These are phyloP conservation scores for Rhodeus uyekii DNA, from an alignment of 2,797 vertebrate genomes.

Conservation along the genomic window DNA sequence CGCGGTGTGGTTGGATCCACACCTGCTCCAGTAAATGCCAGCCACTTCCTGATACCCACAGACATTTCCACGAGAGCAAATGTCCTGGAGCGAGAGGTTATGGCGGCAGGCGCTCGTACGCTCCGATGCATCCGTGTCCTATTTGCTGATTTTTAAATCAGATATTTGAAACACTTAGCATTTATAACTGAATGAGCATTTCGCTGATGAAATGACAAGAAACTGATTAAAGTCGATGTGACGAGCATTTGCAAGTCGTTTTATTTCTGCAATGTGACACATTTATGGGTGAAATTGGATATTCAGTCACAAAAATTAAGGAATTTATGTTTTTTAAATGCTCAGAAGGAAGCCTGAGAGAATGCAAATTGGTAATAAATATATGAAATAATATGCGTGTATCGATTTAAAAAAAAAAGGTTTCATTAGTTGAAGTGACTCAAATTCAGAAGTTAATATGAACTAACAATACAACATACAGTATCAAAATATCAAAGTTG, in stretches of 20 bases:
- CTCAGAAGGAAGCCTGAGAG: too few relatives aligned
- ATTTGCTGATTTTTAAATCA: background rate
- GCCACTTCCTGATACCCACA: background rate
- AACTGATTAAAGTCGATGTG: background rate
- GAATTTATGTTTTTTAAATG: too few relatives aligned
- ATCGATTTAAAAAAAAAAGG: too few relatives aligned
- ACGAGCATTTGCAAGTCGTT: background rate
- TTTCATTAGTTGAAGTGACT: too few relatives aligned
- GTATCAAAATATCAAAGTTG: background rate
- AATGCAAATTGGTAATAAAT: too few relatives aligned
- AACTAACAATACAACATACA: background rate
- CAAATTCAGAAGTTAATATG: too few relatives aligned
- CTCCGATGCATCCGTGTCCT: background rate
- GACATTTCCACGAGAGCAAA: background rate
- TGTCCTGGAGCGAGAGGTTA: slow-evolving; percentile 2
- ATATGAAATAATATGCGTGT: too few relatives aligned
- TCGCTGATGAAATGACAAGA: background rate
- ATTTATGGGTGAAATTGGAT: background rate
- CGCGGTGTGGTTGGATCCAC: slow-evolving; percentile 11
- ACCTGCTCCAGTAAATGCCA: slow-evolving; percentile 7
- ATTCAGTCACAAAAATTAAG: too few relatives aligned
- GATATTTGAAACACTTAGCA: background rate
- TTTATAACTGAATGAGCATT: background rate
- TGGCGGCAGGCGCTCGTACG: background rate
- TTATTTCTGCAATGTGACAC: background rate